A percentile compares a stretch with the other conserved stretches of the same genome.
Evolutionary conservation across 2,888 invertebrate species (phyloP).

Genomic region (Corythucha ciliata): DNA sequence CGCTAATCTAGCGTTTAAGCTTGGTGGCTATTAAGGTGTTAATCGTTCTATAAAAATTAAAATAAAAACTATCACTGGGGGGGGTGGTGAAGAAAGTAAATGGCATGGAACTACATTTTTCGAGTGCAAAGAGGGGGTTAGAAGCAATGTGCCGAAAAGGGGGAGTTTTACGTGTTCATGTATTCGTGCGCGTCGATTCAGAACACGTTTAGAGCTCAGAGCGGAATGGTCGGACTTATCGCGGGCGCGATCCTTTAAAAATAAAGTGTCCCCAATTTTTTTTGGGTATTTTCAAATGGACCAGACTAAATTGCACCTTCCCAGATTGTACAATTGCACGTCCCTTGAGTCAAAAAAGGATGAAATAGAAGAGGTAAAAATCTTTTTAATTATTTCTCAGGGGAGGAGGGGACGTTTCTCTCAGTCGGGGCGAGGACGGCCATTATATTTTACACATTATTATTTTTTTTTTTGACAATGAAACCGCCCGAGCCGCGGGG

Average conservation of each 20-base stretch:
- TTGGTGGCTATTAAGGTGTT: no score
- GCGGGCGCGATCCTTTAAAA: no score
- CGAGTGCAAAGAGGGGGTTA: neutral
- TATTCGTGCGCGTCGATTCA: no score
- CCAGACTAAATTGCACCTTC: slow-evolving; percentile 44
- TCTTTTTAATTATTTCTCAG: slow-evolving; percentile 40
- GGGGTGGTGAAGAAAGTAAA: no score
- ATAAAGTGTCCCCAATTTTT: no score
- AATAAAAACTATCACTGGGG: no score
- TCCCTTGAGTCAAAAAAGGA: slow-evolving; percentile 74
- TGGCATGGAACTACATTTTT: neutral
- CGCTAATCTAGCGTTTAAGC: no score
- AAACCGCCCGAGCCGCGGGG: slow-evolving; percentile 22
- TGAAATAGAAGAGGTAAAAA: slow-evolving; percentile 79
- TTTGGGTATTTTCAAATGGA: slow-evolving; percentile 39
- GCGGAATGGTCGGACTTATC: no score
- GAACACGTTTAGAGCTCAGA: no score
- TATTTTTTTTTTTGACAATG: slow-evolving; percentile 28
- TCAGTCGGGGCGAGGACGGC: slow-evolving; percentile 22
- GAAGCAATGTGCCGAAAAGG: no score
- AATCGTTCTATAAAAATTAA: no score
- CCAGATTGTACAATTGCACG: slow-evolving; percentile 71
- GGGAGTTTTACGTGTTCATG: no score
- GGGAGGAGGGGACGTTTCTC: slow-evolving; percentile 11
- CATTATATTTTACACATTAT: slow-evolving; percentile 31